phyloP scores from a whole-genome alignment of 2,113 vertebrate species.

The Pseudorhombus dupliciocellatus region DNA sequence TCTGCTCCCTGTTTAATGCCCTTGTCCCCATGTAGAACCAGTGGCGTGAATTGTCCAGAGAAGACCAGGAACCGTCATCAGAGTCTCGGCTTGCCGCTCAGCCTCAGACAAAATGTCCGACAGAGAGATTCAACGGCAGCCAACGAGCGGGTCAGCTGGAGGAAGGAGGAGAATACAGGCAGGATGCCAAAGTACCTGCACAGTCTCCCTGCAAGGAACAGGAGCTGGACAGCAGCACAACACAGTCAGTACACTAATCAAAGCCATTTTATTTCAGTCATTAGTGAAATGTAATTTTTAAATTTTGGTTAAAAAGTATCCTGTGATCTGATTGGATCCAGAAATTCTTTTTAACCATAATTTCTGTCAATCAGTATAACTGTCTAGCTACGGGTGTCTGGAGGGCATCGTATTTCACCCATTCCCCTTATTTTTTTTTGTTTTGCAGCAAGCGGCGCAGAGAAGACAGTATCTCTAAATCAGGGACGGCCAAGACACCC shows the following conservation, averaged over 20 bases:
- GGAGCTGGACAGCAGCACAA: constrained; percentile 80
- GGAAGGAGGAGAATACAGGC: constrained; percentile 74
- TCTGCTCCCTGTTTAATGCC: background rate
- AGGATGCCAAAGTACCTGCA: constrained; percentile 66
- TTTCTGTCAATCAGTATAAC: no score
- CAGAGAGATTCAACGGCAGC: constrained; percentile 85
- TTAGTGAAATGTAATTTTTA: no score
- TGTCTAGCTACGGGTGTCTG: no score
- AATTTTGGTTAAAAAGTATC: no score
- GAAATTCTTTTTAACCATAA: no score
- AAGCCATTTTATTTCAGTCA: background rate
- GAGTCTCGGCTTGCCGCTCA: constrained; percentile 76
- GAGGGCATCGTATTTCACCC: background rate
- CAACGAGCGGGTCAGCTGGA: constrained; percentile 72
- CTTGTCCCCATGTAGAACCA: constrained; percentile 76
- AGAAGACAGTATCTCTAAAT: constrained; percentile 90
- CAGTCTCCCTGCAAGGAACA: constrained; percentile 81
- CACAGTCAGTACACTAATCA: constrained; percentile 80
- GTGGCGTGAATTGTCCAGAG: constrained; percentile 89
- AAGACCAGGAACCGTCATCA: constrained; percentile 84
- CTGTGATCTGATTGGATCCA: no score
- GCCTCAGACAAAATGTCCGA: constrained; percentile 70
- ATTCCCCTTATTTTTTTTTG: background rate
- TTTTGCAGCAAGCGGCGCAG: constrained; percentile 85
- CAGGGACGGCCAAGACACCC: constrained; percentile 77